Evolutionary conservation across 2,888 invertebrate genomes (phyloP), one percentile per base, ranked within the genome.

Genomic region (Ecdyonurus torrentis): DNA sequence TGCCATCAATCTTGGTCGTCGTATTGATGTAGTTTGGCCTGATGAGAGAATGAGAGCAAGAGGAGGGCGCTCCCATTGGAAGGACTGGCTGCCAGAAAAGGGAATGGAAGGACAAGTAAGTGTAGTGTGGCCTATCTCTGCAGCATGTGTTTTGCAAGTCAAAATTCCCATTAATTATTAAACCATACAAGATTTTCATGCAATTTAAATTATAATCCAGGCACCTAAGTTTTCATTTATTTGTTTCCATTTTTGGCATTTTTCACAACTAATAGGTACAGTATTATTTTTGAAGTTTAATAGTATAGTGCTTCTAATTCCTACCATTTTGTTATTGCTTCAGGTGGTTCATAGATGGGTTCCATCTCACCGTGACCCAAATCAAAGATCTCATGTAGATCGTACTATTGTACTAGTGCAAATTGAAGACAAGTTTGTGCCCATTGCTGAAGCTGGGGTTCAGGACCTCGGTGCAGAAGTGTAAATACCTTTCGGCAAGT

Each of bases 1-100:
- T 72, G 91, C 90, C 66, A 87, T 96, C 64, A 96, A 96, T 74
- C 77, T 93, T 67, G 92, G 92, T 7, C 78, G 93, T 65, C 78
- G 92, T 66, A 92, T 94, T 65, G 95, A 95, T 71, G 94, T 96
- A n/a, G 84, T 86, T 68, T 98, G 97, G 97, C 97, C 97, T 0
- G 87, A 87, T 68, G 94, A 95, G 72, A 82, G 83, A 61, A 91
- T 93, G 87, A 77, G 93, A 63, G 83, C 84, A 65, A 81, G 87
- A 67, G 96, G 96, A 0, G 95, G 96, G 0, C 80, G 91, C 66
- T 87, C 88, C 59, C 85, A 84, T 68, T 97, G 96, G 97, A 84
- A 86, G 67, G 84, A 86, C 69, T 96, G 96, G 95, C 82, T 87
- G 66, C 95, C 96, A 0, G 82, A 85, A 67, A 84, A 86, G 18